These are phyloP conservation scores for Rugalucina vietnamica DNA, from an alignment of 2,888 invertebrate species.

Conservation along the genomic window DNA sequence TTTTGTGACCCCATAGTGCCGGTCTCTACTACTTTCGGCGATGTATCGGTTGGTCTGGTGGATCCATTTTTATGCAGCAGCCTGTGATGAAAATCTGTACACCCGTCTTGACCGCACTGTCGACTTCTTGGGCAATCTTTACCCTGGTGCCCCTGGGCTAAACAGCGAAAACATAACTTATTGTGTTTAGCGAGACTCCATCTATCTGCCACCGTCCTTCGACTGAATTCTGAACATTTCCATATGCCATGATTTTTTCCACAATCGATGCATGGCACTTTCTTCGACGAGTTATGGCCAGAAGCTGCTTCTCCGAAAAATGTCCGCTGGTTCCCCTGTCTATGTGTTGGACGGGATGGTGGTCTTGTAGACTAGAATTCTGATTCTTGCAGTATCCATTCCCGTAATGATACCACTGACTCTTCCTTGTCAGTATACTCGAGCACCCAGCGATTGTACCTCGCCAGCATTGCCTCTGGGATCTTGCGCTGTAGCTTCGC, in stretches of 20 bases:
- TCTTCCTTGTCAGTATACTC: conserved; percentile 12
- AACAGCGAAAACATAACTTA: conserved; percentile 33
- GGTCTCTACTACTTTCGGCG: background rate
- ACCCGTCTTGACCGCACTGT: conserved; percentile 16
- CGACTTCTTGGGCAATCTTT: conserved; percentile 13
- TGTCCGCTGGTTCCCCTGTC: background rate
- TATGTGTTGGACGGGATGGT: background rate
- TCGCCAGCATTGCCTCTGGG: conserved; percentile 27
- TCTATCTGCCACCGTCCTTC: background rate
- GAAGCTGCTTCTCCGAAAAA: conserved; percentile 11
- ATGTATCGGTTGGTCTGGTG: background rate
- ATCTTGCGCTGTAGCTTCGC: conserved; percentile 15
- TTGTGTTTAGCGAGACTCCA: conserved; percentile 2
- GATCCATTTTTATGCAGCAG: conserved; percentile 1
- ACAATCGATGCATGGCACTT: background rate
- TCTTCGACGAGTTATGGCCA: background rate
- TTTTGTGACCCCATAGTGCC: background rate
- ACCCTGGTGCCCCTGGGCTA: conserved; percentile 17
- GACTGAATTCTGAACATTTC: conserved; percentile 29
- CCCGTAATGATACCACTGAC: conserved; percentile 16
- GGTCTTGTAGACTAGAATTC: conserved; percentile 17
- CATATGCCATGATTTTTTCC: conserved; percentile 24
- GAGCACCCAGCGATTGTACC: conserved; percentile 33
- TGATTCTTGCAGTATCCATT: conserved; percentile 33
- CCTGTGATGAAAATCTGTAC: conserved; percentile 23